Conservation (phyloP, 2,797 vertebrate genomes). For the Phoxinus dragarum region DNA sequence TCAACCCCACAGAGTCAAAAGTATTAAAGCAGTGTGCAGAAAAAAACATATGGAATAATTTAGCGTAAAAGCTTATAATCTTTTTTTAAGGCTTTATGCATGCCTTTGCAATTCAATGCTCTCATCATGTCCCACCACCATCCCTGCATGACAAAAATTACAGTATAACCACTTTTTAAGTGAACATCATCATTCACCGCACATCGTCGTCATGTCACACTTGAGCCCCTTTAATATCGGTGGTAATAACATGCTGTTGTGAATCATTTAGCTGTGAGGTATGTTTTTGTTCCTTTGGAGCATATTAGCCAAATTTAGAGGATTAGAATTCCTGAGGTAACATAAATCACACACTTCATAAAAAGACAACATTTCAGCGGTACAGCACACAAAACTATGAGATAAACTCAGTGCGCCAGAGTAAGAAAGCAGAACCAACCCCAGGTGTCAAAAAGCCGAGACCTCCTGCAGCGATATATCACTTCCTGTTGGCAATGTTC, state of each 20-base stretch:
- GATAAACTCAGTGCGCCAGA: background rate
- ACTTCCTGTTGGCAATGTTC: constrained; percentile 86
- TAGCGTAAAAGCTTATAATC: constrained; percentile 18
- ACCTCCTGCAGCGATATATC: constrained; percentile 81
- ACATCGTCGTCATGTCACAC: constrained; percentile 33
- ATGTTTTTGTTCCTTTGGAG: constrained; percentile 2
- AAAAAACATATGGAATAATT: constrained; percentile 19
- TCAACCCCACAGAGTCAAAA: constrained; percentile 18
- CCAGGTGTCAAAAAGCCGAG: constrained; percentile 84
- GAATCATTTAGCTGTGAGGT: constrained; percentile 45
- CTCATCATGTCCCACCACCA: constrained; percentile 18
- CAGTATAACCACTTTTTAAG: constrained; percentile 35
- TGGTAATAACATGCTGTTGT: constrained; percentile 45
- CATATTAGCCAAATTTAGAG: constrained; percentile 26
- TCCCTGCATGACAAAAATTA: constrained; percentile 32
- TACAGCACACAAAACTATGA: constrained; percentile 12
- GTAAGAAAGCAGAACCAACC: constrained; percentile 71
- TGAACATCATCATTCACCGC: constrained; percentile 46
- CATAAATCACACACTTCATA: constrained; percentile 41
- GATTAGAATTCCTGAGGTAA: constrained; percentile 26
- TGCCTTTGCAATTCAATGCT: constrained; percentile 37
- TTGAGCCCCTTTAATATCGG: constrained; percentile 41
- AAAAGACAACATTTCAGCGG: background rate
- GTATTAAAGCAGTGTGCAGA: background rate
- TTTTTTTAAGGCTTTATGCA: constrained; percentile 29